Conservation (phyloP, 2,797 vertebrate species). For the Limosa lapponica region DNA sequence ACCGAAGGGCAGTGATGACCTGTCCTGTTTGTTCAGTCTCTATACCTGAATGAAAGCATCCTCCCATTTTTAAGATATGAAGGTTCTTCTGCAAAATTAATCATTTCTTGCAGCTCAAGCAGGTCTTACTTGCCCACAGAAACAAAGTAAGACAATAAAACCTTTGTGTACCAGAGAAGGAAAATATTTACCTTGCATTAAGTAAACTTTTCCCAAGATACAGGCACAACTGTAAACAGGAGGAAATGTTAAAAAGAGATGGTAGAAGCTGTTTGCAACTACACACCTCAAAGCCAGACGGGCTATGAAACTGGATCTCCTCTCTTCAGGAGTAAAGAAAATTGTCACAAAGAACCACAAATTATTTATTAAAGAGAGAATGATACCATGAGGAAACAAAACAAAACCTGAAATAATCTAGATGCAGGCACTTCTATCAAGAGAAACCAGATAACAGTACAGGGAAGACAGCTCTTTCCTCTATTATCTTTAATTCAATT, state of each 20-base stretch:
- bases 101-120: neutral
- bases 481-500: constrained; percentile 13
- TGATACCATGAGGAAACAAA: constrained; percentile 30
- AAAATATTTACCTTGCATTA: constrained; percentile 42
- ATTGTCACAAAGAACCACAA: constrained; percentile 39
- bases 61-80: neutral
- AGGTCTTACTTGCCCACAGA: neutral
- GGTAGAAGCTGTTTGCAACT: neutral
- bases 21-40: neutral
- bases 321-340: constrained; percentile 11
- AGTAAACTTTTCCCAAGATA: neutral
- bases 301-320: constrained; percentile 3
- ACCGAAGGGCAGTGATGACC: neutral
- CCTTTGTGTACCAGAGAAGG: neutral
- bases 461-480: neutral
- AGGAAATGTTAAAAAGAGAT: neutral
- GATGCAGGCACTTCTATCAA: neutral
- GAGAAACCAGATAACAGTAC: neutral
- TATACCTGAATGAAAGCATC: neutral
- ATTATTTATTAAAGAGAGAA: constrained; percentile 55
- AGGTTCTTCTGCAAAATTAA: neutral
- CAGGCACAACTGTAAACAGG: neutral
- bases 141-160: neutral
- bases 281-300: constrained; percentile 4
- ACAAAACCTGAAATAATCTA: constrained; percentile 25